Evolutionary conservation across 2,113 vertebrate genomes (phyloP), one percentile per base, ranked within the genome.

Genomic region (Puma concolor): DNA sequence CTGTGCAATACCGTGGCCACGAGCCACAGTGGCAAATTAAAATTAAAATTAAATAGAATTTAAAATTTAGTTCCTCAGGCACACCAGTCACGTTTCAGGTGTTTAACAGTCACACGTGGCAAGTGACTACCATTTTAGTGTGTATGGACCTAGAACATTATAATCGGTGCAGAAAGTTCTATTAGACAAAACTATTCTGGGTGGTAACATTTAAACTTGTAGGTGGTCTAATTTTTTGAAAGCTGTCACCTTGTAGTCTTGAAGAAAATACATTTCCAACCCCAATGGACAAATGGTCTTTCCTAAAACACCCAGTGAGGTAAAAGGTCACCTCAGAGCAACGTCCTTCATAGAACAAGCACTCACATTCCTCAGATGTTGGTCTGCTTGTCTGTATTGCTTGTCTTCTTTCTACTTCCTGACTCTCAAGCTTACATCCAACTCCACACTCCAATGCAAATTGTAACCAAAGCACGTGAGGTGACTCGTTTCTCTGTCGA

Each of bases 211-310:
- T 67, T 54, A 72, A 66, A 93, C 64, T 67, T 50, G n/a, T 1
- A 76, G 17, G 29, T 8, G 33, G 54, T 33, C 44, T 44, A 31
- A 50, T 60, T 87, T 63, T 31, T 15, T 13, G 4, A 54, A 89
- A 91, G 21, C 31, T 29, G 11, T 60, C 69, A 79, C 63, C 50
- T 6, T 74, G 38, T 31, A 14, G 41, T 71, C 48, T 38, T 67
- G 13, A 88, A 89, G 72, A 88, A 97, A 96, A 90, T 17, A 29
- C 33, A 87, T 85, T 98, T 88, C 71, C 38, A 83, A 60, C 44
- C 29, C 48, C 36, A 29, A 54, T 6, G 60, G 69, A 85, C 71
- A 82, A 91, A 69, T 0, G 50, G 77, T 21, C 48, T n/a, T 91
- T n/a, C 79, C 31, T 52, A 25, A 91, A 89, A 80, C 88, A 41